Percentiles rank a stretch among this genome's conserved stretches.
phyloP scores from a whole-genome alignment of 2,797 vertebrate genomes.

The Hydrophis major region DNA sequence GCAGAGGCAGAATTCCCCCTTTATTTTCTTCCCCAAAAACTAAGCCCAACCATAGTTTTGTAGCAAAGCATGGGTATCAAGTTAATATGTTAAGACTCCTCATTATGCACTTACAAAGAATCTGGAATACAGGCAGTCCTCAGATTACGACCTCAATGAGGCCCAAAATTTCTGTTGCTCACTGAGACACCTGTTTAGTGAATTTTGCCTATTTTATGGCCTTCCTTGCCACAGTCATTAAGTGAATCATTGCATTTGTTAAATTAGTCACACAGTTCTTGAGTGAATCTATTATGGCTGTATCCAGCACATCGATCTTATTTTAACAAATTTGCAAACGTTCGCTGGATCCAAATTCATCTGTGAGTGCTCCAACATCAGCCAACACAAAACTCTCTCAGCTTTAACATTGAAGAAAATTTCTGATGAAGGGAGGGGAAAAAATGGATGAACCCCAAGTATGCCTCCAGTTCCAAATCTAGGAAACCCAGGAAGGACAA shows the following conservation, averaged over 20 bases:
- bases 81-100: not conserved
- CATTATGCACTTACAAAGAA: not conserved
- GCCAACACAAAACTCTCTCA: not conserved
- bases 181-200: not conserved
- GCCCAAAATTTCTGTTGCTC: not conserved
- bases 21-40: too few species aligned
- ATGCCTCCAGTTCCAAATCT: not conserved
- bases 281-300: not conserved
- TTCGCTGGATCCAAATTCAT: not conserved
- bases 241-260: not conserved
- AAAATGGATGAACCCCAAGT: not conserved
- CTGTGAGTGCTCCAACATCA: not conserved
- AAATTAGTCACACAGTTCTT: too few species aligned
- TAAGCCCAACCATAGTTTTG: too few species aligned
- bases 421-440: not conserved
- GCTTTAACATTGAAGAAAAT: conserved; percentile 13
- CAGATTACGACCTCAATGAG: rapidly evolving
- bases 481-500: conserved; percentile 1
- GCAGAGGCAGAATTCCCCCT: too few species aligned
- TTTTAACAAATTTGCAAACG: not conserved
- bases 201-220: not conserved
- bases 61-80: too few species aligned
- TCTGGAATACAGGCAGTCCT: not conserved
- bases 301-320: not conserved
- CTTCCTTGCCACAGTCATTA: not conserved